phyloP scores from a whole-genome alignment of 2,113 vertebrate species.

The Solea senegalensis region DNA sequence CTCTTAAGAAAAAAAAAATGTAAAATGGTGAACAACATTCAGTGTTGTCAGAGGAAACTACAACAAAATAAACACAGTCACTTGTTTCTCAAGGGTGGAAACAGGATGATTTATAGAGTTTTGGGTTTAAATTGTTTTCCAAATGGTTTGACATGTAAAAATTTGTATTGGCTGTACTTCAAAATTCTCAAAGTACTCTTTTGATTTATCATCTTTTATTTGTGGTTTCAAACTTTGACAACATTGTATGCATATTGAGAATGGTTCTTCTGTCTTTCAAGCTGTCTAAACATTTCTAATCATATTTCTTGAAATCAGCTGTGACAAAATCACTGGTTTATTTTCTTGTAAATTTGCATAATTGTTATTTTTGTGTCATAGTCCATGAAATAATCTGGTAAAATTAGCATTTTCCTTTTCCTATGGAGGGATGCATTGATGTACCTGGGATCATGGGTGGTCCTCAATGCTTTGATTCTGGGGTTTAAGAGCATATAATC shows the following conservation, averaged over 20 bases:
- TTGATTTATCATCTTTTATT: too few species aligned
- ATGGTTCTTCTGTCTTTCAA: constrained; percentile 25
- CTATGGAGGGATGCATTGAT: too few species aligned
- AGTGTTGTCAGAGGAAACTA: constrained; percentile 67
- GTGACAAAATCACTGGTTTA: too few species aligned
- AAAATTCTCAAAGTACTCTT: neutral
- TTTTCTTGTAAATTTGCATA: too few species aligned
- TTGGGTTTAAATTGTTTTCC: too few species aligned
- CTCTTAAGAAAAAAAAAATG: constrained; percentile 45
- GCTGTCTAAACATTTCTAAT: neutral
- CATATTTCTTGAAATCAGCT: neutral
- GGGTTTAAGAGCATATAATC: too few species aligned
- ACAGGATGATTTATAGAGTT: neutral
- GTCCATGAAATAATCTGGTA: too few species aligned
- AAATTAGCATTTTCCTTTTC: too few species aligned
- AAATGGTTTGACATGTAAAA: too few species aligned
- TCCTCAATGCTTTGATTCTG: too few species aligned
- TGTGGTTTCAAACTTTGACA: constrained; percentile 65
- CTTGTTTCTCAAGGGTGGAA: neutral
- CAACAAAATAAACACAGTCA: neutral
- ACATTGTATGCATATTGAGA: constrained; percentile 54
- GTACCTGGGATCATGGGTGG: too few species aligned
- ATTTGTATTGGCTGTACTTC: constrained; percentile 1
- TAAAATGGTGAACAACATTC: constrained; percentile 41
- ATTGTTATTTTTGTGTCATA: too few species aligned